Base-by-base conservation (phyloP, 2,113 vertebrate genomes). In the Platichthys flesus region DNA sequence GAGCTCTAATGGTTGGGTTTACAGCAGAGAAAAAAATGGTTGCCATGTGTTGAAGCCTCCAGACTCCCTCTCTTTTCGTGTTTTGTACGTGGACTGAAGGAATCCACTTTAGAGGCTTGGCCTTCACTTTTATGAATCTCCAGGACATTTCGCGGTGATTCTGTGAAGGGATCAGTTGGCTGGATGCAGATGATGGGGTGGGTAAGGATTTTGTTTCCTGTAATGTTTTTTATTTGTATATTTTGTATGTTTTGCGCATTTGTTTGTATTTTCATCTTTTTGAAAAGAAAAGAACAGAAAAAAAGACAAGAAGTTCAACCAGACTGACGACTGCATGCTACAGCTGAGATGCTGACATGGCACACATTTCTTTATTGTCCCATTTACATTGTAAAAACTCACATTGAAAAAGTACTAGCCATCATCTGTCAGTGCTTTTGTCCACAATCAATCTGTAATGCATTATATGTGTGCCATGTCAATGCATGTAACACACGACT, bases 341-440 rank as follows among this genome's bases (percentile, higher is more conserved):
- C 59, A 73, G 23, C 35, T 67, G 16, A 73, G 56, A 57, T 83
- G 76, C 82, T 70, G 73, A 75, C 55, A 68, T 49, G 71, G 65
- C 74, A 79, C 40, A 72, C 59, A 61, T 68, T 72, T 81, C 14
- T 89, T 89, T 84, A 80, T 88, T 87, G 37, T 83, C 84, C 85
- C 21, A 56, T 69, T 89, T 85, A 82, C 66, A 81, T 55, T 37
- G 67, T 64, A 57, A 74, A 81, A n/a, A 74, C 65, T 81, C 74
- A 72, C 49, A 64, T 49, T 79, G 47, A 40, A 65, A 68, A 51
- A 73, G n/a, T 51, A 62, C 69, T 26, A 79, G 61, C 56, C 51
- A 67, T 66, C 37, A 72, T 35, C 59, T 76, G 10, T 70, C 55
- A 68, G 67, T 85, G 83, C 71, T 72, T 84, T 57, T 10, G 76